phyloP scores from a whole-genome alignment of 2,888 invertebrate genomes.

The Pyrrhia umbra region DNA sequence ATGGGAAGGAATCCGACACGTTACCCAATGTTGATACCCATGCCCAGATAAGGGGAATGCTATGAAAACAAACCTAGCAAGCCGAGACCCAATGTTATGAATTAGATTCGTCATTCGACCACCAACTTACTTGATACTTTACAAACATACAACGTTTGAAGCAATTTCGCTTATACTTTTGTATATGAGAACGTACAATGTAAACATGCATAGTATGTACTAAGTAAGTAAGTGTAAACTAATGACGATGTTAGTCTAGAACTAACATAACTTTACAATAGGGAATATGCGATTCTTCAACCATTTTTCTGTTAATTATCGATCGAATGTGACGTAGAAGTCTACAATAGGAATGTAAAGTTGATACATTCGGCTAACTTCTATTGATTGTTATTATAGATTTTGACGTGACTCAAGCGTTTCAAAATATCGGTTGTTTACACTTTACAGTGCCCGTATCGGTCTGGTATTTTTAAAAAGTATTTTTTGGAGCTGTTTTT shows the following conservation, averaged over 20 bases:
- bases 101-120: conserved; percentile 39
- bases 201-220: background rate
- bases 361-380: too few relatives aligned
- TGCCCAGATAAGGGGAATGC: conserved; percentile 63
- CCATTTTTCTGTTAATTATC: too few relatives aligned
- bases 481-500: too few relatives aligned
- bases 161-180: conserved; percentile 16
- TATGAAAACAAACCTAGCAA: conserved; percentile 59
- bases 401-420: too few relatives aligned
- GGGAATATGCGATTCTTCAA: too few relatives aligned
- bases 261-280: background rate
- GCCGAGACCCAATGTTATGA: conserved; percentile 29
- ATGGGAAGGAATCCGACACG: conserved; percentile 49
- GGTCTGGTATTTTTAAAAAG: too few relatives aligned
- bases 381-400: too few relatives aligned
- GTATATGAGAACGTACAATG: conserved; percentile 21
- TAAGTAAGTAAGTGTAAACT: background rate
- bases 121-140: conserved; percentile 25
- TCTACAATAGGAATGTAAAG: too few relatives aligned
- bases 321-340: too few relatives aligned
- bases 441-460: too few relatives aligned
- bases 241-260: conserved; percentile 2
- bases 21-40: conserved; percentile 67
- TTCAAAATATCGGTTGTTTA: too few relatives aligned
- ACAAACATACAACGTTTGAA: conserved; percentile 34